phyloP scores from a whole-genome alignment of 2,888 invertebrate genomes.

The Melanotus villosus region DNA sequence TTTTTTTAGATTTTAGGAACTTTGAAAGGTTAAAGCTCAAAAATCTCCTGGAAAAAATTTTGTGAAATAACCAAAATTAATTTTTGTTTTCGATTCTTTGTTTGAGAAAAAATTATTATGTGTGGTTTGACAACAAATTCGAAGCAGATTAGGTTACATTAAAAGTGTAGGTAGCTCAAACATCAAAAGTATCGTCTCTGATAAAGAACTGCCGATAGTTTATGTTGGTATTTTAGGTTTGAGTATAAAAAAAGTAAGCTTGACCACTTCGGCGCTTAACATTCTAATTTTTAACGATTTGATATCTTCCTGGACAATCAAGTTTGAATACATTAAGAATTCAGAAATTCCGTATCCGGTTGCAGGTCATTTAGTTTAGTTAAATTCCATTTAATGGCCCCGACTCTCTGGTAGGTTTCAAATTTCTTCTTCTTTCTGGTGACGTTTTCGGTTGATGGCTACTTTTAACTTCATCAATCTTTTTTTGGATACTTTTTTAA shows the following conservation, averaged over 20 bases:
- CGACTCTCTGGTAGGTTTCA: not conserved
- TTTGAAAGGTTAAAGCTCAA: too few relatives aligned
- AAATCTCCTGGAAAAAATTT: too few relatives aligned
- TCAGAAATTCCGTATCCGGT: slow-evolving; percentile 30
- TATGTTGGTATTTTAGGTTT: slow-evolving; percentile 22
- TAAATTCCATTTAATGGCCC: slow-evolving; percentile 24
- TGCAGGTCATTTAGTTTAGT: slow-evolving; percentile 16
- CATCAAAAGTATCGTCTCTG: not conserved
- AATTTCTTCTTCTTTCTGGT: slow-evolving; percentile 4
- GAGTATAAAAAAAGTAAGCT: slow-evolving; percentile 14
- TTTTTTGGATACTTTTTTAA: too few relatives aligned
- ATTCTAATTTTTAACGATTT: slow-evolving; percentile 34
- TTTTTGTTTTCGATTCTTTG: too few relatives aligned
- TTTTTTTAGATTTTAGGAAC: too few relatives aligned
- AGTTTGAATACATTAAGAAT: slow-evolving; percentile 32
- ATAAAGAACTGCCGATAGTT: slow-evolving; percentile 18
- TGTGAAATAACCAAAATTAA: too few relatives aligned
- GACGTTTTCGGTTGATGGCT: not conserved
- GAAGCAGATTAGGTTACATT: too few relatives aligned
- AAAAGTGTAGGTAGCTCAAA: not conserved
- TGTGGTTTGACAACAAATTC: too few relatives aligned
- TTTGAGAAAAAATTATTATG: too few relatives aligned
- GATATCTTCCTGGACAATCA: slow-evolving; percentile 29
- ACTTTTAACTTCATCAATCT: slow-evolving; percentile 18
- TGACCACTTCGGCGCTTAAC: slow-evolving; percentile 19